Evolutionary conservation across 2,888 invertebrate species (phyloP), one percentile per base, ranked within the genome.

Genomic region (Acronicta alni): DNA sequence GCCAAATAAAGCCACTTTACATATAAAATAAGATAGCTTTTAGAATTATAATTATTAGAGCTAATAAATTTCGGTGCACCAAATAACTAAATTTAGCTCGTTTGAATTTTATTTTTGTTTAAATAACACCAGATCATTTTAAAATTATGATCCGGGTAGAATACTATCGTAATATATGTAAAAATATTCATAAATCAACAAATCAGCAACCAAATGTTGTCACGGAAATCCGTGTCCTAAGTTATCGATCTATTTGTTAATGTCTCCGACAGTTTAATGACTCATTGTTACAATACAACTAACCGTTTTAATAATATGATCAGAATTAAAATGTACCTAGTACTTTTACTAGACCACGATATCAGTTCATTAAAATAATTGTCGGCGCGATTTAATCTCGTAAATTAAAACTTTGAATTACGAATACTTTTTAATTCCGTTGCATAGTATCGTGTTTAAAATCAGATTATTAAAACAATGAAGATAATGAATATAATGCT

Each of bases 161-260:
- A 23, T 37, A 32, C 7, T 30, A 39, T n/a, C 18, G 14, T 65
- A 57, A 52, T 74, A 7, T 43, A 59, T 70, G 38, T 35, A 35
- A 61, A 66, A 30, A 60, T 63, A 55, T 62, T 66, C 67, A 57
- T 73, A 59, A 67, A 64, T 57, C 52, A 57, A 71, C 56, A 60
- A 68, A 76, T 71, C 43, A 45, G 46, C 64, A 67, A 56, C 4
- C 45, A 42, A 55, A 41, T 42, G 2, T 63, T 69, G 60, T 71
- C 51, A 57, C 64, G 80, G 81, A 80, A 76, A 81, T 80, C 80
- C 81, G 79, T 54, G 66, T 80, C 38, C 32, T 20, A 57, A 61
- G 20, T 46, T 67, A 61, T 57, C 39, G 66, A 62, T 60, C 51
- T 51, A 58, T 26, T 60, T 63, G 66, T 66, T 53, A 54, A 70